Evolutionary conservation across 1,140 invertebrate genomes (phyloP).

Genomic region (Leptonema lineaticorne): DNA sequence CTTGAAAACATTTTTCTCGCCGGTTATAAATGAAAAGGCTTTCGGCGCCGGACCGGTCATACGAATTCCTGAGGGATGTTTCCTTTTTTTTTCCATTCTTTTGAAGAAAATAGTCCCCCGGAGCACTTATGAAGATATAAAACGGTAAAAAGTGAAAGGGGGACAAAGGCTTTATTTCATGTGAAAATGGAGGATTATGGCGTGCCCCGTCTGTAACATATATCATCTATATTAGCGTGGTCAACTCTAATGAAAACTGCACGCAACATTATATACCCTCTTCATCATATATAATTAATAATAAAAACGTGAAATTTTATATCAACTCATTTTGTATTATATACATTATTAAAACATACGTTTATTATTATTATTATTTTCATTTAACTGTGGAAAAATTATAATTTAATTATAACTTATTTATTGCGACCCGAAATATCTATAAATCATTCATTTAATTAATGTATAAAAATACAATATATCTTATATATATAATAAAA

Average conservation of each 20-base stretch:
- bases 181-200: conserved; percentile 5
- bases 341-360: too few species aligned
- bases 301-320: background rate
- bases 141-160: conserved; percentile 14
- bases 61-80: conserved; percentile 21
- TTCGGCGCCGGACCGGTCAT: background rate
- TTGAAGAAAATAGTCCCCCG: conserved; percentile 11
- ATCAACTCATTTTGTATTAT: too few species aligned
- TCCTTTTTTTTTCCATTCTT: conserved; percentile 19
- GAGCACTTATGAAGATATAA: conserved; percentile 24
- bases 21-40: conserved; percentile 23
- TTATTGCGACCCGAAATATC: too few species aligned
- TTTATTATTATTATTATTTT: too few species aligned
- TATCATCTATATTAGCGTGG: conserved; percentile 14
- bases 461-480: too few species aligned
- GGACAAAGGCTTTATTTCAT: conserved; percentile 19
- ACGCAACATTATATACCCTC: conserved; percentile 1
- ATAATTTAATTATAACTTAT: too few species aligned
- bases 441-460: too few species aligned
- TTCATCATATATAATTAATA: conserved; percentile 5
- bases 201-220: conserved; percentile 2
- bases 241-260: conserved; percentile 1
- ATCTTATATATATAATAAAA: too few species aligned
- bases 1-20: conserved; percentile 7
- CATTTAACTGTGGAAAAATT: too few species aligned